Percentiles rank a stretch among this genome's conserved stretches.
These are phyloP conservation scores for Chroicocephalus ridibundus DNA, from an alignment of 2,113 vertebrate species.

Conservation along the genomic window DNA sequence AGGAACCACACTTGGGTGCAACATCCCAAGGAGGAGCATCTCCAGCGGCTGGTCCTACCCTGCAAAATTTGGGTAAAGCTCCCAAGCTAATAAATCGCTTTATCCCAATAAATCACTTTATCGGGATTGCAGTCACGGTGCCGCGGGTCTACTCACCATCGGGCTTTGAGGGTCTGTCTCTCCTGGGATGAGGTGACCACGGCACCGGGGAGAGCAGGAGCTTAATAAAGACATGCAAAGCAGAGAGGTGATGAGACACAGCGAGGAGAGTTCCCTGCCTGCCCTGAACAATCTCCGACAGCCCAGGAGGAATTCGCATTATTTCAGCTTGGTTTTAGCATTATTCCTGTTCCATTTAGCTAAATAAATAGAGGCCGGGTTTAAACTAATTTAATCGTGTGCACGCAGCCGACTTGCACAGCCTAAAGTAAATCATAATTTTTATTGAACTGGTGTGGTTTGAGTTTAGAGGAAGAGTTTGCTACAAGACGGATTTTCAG, in stretches of 20 bases:
- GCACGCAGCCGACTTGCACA: background rate
- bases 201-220: background rate
- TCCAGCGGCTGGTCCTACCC: background rate
- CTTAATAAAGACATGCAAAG: background rate
- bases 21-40: background rate
- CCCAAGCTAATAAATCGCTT: background rate
- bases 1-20: background rate
- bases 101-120: background rate
- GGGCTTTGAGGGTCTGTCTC: background rate
- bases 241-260: background rate
- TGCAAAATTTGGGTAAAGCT: background rate
- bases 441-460: background rate
- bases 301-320: background rate
- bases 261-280: background rate
- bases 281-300: background rate
- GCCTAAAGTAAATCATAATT: background rate
- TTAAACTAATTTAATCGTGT: conserved; percentile 3
- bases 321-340: background rate
- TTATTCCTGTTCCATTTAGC: conserved; percentile 42
- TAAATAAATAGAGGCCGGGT: conserved; percentile 29
- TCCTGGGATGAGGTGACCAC: background rate
- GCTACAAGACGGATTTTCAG: background rate
- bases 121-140: background rate
- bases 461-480: background rate
- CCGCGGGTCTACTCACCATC: fast-evolving